These are phyloP conservation scores for Neomonachus schauinslandi DNA, from an alignment of 2,113 vertebrate genomes.

Conservation along the genomic window DNA sequence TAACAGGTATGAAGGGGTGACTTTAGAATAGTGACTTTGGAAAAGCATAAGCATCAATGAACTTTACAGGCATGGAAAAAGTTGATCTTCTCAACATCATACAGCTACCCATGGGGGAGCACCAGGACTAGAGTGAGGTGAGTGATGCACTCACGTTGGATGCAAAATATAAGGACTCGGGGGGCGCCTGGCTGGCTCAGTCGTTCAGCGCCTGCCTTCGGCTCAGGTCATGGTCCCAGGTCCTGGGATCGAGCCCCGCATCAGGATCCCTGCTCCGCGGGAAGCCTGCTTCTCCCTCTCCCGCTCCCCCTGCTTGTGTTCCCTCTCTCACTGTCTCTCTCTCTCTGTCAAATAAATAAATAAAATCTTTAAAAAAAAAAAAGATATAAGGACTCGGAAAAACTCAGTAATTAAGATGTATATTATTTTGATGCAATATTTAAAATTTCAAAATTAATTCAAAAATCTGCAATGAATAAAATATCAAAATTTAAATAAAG, in stretches of 20 bases:
- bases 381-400: neutral
- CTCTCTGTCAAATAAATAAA: too few relatives aligned
- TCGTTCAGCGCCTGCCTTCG: too few relatives aligned
- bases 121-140: neutral
- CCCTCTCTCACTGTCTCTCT: too few relatives aligned
- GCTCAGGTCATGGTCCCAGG: too few relatives aligned
- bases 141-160: neutral
- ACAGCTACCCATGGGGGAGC: neutral
- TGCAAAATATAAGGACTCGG: neutral
- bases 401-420: neutral
- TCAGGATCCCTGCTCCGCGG: too few relatives aligned
- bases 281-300: too few relatives aligned
- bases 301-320: too few relatives aligned
- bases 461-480: neutral
- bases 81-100: neutral
- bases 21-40: neutral
- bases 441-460: neutral
- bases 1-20: neutral
- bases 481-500: neutral
- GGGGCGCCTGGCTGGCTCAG: too few relatives aligned
- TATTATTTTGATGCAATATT: neutral
- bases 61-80: neutral
- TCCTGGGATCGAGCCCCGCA: too few relatives aligned
- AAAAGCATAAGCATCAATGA: neutral
- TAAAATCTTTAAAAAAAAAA: too few relatives aligned